Base-by-base conservation (phyloP, 2,888 invertebrate genomes). In the Orthosia gracilis region DNA sequence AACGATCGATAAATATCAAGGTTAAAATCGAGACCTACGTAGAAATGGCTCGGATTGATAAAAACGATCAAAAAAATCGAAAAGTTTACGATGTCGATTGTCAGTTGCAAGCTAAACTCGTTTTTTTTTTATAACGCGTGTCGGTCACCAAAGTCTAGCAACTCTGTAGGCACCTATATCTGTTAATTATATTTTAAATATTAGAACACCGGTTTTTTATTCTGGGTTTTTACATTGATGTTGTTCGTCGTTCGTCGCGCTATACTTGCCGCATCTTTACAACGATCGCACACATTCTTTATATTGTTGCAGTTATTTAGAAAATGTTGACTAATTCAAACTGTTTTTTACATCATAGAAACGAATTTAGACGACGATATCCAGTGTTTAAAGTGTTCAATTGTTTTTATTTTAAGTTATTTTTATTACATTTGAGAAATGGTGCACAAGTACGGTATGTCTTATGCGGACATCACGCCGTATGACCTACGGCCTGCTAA, bases 181-280 rank as follows among this genome's bases (percentile, higher is more conserved):
- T 40, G 2, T n/a, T 5, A 0, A 23, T 18, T 50, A 26, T 26
- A 18, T 72, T 50, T 72, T 73, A 9, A 59, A 59, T 52, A 18
- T 73, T 52, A 31, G 45, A 72, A 73, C 73, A 73, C 73, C 21
- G 5, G 3, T 21, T 52, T 47, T 21, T 2, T 40, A 9, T 15
- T 23, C 9, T 17, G 71, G 73, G 21, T 47, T 47, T 49, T 26
- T 12, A 15, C 45, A 23, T 26, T 18, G 2, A 31, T 9, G 40
- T 40, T 40, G 9, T 0, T 4, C 40, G 40, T 40, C 40, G 45
- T 18, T 21, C 47, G 9, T 72, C 15, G 3, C 11, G 11, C 3
- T 31, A 26, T 26, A 59, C 13, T 0, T 50, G 15, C 52, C 21
- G 18, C 15, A 12, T 15, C n/a, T 15, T 11, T 17, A 9, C 5